A percentile compares a stretch with the other conserved stretches of the same genome.
These are phyloP conservation scores for Neomicropteryx cornuta DNA, from an alignment of 1,140 invertebrate species.

Conservation along the genomic window DNA sequence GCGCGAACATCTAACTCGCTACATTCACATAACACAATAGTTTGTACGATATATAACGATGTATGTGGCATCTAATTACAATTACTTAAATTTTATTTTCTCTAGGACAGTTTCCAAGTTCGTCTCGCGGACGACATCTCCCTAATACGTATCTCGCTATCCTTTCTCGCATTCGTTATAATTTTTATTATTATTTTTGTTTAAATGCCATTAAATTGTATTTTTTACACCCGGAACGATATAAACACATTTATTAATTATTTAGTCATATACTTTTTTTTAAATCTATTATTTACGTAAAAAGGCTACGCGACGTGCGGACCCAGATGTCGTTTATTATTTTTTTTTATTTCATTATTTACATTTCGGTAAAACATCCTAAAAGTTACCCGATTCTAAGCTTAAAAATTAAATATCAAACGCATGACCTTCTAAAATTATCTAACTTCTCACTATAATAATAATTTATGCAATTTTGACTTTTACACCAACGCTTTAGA, in stretches of 20 bases:
- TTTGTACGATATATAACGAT: no score
- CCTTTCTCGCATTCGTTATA: no score
- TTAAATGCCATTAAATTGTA: constrained; percentile 36
- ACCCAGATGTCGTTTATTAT: constrained; percentile 21
- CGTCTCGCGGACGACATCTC: constrained; percentile 31
- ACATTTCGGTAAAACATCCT: constrained; percentile 39
- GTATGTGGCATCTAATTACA: no score
- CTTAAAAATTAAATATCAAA: constrained; percentile 43
- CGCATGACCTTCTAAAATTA: constrained; percentile 41
- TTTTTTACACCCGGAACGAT: constrained; percentile 43
- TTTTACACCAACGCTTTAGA: constrained; percentile 42
- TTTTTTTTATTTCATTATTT: constrained; percentile 34
- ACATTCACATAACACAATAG: no score
- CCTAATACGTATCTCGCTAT: constrained; percentile 37
- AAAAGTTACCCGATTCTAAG: constrained; percentile 16
- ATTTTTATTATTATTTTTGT: constrained; percentile 30
- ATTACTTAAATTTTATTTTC: constrained; percentile 29
- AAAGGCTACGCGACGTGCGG: constrained; percentile 26
- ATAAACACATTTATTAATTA: constrained; percentile 41
- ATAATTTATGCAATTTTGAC: constrained; percentile 42
- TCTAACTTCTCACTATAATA: constrained; percentile 35
- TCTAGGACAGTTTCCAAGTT: constrained; percentile 39
- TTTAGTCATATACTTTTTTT: constrained; percentile 29
- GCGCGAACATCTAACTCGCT: no score
- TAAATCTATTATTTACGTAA: constrained; percentile 37